Base-by-base conservation (phyloP, 1,140 invertebrate genomes). In the Eciton burchellii region DNA sequence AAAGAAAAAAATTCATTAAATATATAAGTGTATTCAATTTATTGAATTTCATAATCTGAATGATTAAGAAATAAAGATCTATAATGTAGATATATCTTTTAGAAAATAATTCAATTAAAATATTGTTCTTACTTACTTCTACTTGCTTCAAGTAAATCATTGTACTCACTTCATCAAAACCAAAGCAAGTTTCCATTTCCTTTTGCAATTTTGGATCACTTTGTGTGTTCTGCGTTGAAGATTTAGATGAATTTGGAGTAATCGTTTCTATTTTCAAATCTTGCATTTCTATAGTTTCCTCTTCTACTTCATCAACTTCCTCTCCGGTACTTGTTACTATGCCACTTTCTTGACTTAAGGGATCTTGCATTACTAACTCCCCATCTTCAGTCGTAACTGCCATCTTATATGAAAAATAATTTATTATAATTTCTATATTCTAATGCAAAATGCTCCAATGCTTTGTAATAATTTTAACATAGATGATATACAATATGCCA, bases 101-200 rank as follows among this genome's bases (percentile, higher is more conserved):
- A 26, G 43, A 60, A 81, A 68, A 72, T 41, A 52, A 47, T 2
- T 70, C 21, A 71, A 9, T 29, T 54, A 11, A 63, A 45, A 81
- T 73, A 24, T n/a, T n/a, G n/a, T n/a, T n/a, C n/a, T n/a, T n/a
- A n/a, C n/a, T n/a, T n/a, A n/a, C n/a, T n/a, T n/a, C n/a, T n/a
- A n/a, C n/a, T n/a, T n/a, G n/a, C n/a, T n/a, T n/a, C n/a, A n/a
- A n/a, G n/a, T 5, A 54, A 47, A 52, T 49, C n/a, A 8, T 16
- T 60, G 45, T 41, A 85, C 76, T 89, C 92, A 95, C 95, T 91
- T 97, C 97, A 93, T 98, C 97, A 94, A 98, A 98, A 19, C 97
- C 97, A 91, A 98, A 98, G 91, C 97, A 98, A 52, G 96, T 97
- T 88, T 96, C 95, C 94, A 97, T 97, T 88, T 97, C 96, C 86